phyloP scores from a whole-genome alignment of 2,888 invertebrate species.

The Selenia dentaria region DNA sequence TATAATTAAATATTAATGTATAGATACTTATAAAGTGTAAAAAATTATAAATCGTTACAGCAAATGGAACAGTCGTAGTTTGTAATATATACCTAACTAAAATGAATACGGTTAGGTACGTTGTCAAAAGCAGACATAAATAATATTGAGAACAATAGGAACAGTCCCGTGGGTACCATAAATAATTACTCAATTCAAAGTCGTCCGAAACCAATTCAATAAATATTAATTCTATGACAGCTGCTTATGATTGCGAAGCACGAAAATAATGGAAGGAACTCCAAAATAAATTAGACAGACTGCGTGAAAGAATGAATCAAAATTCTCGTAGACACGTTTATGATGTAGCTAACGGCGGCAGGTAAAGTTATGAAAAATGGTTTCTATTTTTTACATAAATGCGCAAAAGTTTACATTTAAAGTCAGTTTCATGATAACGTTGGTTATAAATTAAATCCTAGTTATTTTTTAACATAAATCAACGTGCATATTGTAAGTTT shows the following conservation, averaged over 20 bases:
- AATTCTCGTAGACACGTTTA: constrained; percentile 13
- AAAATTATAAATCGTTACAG: too few species aligned
- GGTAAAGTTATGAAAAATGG: constrained; percentile 9
- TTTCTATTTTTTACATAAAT: too few species aligned
- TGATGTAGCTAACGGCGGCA: constrained; percentile 6
- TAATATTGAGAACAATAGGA: constrained; percentile 8
- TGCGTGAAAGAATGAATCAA: constrained; percentile 18
- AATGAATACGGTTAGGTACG: background rate
- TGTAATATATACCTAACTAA: too few species aligned
- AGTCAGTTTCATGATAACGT: too few species aligned
- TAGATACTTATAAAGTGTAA: too few species aligned
- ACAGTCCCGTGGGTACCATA: constrained; percentile 14
- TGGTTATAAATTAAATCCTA: too few species aligned
- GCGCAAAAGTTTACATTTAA: too few species aligned
- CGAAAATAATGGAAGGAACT: constrained; percentile 20
- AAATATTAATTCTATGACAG: constrained; percentile 23
- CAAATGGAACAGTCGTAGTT: too few species aligned
- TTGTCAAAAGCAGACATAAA: background rate
- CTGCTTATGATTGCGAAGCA: constrained; percentile 26
- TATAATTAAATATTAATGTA: too few species aligned
- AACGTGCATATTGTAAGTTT: too few species aligned
- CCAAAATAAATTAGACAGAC: constrained; percentile 11
- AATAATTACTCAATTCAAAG: constrained; percentile 19
- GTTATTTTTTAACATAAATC: too few species aligned
- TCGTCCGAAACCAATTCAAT: constrained; percentile 18